Base-by-base conservation (phyloP, 37 sponge, comb jelly and placozoan species). In the Hexactinellida sp. region DNA sequence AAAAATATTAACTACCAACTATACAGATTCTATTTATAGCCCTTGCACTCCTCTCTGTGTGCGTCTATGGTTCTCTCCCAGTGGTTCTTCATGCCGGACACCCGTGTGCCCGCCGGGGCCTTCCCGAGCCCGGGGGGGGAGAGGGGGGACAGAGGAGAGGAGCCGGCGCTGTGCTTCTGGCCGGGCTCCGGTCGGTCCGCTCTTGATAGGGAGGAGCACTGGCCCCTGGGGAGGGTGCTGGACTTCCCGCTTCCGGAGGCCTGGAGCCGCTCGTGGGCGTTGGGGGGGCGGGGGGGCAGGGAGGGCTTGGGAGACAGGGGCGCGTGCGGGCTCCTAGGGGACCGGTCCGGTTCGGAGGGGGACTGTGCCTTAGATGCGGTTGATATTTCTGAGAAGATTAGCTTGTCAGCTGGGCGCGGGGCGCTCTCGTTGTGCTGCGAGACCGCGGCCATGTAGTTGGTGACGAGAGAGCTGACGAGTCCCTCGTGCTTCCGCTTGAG, bases 401-500 rank as follows among this genome's bases (percentile, higher is more conserved):
- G n/a, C n/a, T n/a, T n/a, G n/a, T n/a, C n/a, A n/a, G n/a, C n/a
- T n/a, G n/a, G n/a, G n/a, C n/a, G n/a, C n/a, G 47, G 10, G 47
- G 5, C 13, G 47, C 5, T 41, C 47, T 41, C 10, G 47, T 41
- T 41, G 3, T 63, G 76, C 34, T 63, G 28, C 13, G 76, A 63
- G 3, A 63, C 76, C 3, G 3, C 30, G 34, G 3, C 13, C 76
- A 63, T 63, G 34, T 63, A 63, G 34, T 63, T 63, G 19, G 3
- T 10, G 34, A 63, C 76, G 19, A 63, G 76, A n/a, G 76, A n/a
- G 13, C 76, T 10, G 5, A 63, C 76, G 19, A 63, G 34, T 63
- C 76, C 76, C 30, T 63, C 76, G 76, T 63, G 76, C 76, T 63
- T 63, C 76, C 76, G 25, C 76, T 63, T 63, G 5, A 63, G 76